Evolutionary conservation across 2,113 vertebrate genomes (phyloP).

Genomic region (Beaufortia kweichowensis): DNA sequence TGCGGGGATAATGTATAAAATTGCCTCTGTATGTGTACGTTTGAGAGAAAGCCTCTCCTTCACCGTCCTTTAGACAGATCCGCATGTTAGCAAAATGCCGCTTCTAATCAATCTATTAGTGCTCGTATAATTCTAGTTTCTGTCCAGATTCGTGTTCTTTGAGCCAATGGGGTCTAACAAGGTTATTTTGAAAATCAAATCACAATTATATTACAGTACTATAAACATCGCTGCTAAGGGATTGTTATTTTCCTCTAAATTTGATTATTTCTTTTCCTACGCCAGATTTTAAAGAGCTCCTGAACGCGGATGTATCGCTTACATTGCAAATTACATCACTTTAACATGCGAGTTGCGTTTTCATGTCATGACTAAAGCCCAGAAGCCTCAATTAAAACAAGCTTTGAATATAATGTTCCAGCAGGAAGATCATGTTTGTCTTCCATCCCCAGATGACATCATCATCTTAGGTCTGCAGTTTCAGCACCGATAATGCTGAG

Average conservation of each 20-base stretch:
- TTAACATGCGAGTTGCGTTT: conserved; percentile 15
- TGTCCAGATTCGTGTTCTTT: conserved; percentile 22
- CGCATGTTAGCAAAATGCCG: background rate
- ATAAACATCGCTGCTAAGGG: conserved; percentile 14
- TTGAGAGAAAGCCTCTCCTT: conserved; percentile 21
- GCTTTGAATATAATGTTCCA: background rate
- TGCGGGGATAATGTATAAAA: conserved; percentile 36
- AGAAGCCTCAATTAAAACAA: background rate
- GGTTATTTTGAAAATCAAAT: conserved; percentile 29
- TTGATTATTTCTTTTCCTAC: background rate
- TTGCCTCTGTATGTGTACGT: conserved; percentile 27
- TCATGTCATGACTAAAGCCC: background rate
- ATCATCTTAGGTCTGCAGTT: conserved; percentile 23
- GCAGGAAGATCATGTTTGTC: conserved; percentile 2
- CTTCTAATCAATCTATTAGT: conserved; percentile 33
- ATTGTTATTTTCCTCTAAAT: conserved; percentile 26
- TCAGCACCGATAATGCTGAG: conserved; percentile 6
- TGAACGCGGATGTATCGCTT: background rate
- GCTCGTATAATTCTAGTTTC: conserved; percentile 14
- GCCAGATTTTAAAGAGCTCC: conserved; percentile 8
- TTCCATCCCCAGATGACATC: conserved; percentile 28
- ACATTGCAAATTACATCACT: background rate
- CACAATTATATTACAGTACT: conserved; percentile 8
- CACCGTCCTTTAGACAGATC: conserved; percentile 16
- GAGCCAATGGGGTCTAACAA: conserved; percentile 7